These are phyloP conservation scores for Philereme transversata DNA, from an alignment of 2,888 invertebrate genomes.

Conservation along the genomic window DNA sequence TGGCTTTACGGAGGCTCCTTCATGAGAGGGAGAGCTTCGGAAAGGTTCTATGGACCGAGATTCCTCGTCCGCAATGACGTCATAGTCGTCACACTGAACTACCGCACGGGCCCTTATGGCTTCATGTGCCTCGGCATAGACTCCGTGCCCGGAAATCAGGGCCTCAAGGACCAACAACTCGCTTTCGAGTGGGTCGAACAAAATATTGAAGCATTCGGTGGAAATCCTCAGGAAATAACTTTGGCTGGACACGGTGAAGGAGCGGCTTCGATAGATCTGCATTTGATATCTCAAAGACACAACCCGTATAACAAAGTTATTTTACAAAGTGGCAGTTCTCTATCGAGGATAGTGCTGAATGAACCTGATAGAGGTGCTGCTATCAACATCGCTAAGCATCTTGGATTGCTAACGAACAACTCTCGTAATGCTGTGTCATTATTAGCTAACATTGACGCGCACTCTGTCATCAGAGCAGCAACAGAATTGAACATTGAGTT, in stretches of 20 bases:
- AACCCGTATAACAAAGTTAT: constrained; percentile 53
- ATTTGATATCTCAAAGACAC: constrained; percentile 51
- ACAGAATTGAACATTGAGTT: constrained; percentile 40
- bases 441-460: constrained; percentile 42
- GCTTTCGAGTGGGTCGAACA: constrained; percentile 61
- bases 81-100: constrained; percentile 57
- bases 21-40: constrained; percentile 41
- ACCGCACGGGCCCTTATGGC: constrained; percentile 61
- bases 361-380: constrained; percentile 48
- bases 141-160: constrained; percentile 60
- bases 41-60: constrained; percentile 47
- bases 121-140: constrained; percentile 62
- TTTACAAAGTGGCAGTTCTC: constrained; percentile 54
- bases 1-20: constrained; percentile 60
- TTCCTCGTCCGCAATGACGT: constrained; percentile 57
- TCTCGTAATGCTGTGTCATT: constrained; percentile 47
- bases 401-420: constrained; percentile 45
- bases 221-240: constrained; percentile 56
- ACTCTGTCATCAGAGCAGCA: constrained; percentile 45
- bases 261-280: constrained; percentile 54
- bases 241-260: constrained; percentile 60
- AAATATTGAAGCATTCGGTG: constrained; percentile 61
- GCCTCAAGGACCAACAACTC: constrained; percentile 59
- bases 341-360: constrained; percentile 41
- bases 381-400: constrained; percentile 47